phyloP scores from a whole-genome alignment of 1,140 invertebrate species.

The Goniozus legneri region DNA sequence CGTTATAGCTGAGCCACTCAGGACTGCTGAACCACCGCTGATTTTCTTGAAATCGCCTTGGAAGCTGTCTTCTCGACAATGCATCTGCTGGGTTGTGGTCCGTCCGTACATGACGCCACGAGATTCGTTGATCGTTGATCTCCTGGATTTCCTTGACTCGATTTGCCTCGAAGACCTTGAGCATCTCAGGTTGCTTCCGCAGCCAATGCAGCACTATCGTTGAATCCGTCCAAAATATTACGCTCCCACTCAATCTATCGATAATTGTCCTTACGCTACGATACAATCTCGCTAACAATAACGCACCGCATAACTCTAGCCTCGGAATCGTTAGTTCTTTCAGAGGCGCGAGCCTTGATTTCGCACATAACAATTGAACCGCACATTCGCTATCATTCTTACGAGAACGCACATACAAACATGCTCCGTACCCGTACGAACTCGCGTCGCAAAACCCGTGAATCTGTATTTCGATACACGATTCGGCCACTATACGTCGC shows the following conservation, averaged over 20 bases:
- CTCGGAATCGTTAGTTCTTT: slow-evolving; percentile 29
- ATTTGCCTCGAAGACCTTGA: slow-evolving; percentile 33
- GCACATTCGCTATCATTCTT: slow-evolving; percentile 3
- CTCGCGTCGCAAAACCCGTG: slow-evolving; percentile 21
- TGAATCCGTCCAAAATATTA: slow-evolving; percentile 21
- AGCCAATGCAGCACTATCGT: slow-evolving; percentile 25
- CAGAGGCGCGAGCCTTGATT: slow-evolving; percentile 38
- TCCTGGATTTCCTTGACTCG: slow-evolving; percentile 37
- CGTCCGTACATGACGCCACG: background rate
- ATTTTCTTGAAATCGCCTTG: background rate
- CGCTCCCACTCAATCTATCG: background rate
- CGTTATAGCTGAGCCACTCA: background rate
- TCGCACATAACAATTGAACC: slow-evolving; percentile 27
- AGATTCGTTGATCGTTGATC: background rate
- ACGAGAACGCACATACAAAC: slow-evolving; percentile 17
- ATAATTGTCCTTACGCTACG: slow-evolving; percentile 10
- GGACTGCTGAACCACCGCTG: background rate
- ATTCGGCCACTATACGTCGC: background rate
- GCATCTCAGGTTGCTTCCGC: slow-evolving; percentile 5
- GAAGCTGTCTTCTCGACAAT: background rate
- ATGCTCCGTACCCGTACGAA: slow-evolving; percentile 8
- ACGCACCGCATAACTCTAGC: slow-evolving; percentile 31
- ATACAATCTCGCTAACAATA: slow-evolving; percentile 27
- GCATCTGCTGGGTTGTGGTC: background rate
- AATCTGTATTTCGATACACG: too few species aligned